Conservation (phyloP, 64 coral and sea anemone genomes). For the Hydrozoanthus tunicans region DNA sequence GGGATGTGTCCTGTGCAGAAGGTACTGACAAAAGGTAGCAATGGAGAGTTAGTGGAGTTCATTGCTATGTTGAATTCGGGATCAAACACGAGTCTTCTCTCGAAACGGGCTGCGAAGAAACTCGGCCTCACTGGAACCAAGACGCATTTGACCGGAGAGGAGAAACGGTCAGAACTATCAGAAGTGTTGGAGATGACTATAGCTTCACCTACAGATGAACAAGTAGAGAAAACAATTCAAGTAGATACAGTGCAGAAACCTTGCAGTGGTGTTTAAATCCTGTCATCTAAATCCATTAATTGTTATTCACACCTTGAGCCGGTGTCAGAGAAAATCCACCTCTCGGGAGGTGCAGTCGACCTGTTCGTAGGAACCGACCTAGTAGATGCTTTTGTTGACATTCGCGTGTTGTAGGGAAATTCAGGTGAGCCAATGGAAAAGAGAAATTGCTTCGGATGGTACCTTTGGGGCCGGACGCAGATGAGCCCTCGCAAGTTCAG, state of each 20-base stretch:
- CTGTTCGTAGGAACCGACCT: constrained; percentile 57
- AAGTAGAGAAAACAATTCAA: constrained; percentile 31
- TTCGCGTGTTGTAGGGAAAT: constrained; percentile 35
- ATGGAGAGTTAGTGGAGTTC: background rate
- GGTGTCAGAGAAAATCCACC: constrained; percentile 31
- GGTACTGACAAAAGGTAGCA: no score
- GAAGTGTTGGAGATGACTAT: constrained; percentile 28
- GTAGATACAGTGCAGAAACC: constrained; percentile 38
- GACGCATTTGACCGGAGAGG: constrained; percentile 26
- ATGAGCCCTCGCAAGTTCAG: background rate
- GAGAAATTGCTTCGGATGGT: constrained; percentile 16
- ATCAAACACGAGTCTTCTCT: constrained; percentile 62
- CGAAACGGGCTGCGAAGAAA: constrained; percentile 24
- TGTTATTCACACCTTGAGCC: background rate
- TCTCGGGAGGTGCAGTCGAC: constrained; percentile 58
- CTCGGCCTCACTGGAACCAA: constrained; percentile 49
- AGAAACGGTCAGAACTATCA: background rate
- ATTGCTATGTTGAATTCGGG: constrained; percentile 63
- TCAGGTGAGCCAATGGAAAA: background rate
- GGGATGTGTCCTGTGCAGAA: background rate
- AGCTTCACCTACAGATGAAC: constrained; percentile 5
- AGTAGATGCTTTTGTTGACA: constrained; percentile 58
- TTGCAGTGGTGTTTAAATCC: constrained; percentile 42
- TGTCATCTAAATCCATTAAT: constrained; percentile 33
- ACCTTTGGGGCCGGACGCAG: background rate